phyloP scores from a whole-genome alignment of 2,113 vertebrate genomes.

The Salvelinus fontinalis region DNA sequence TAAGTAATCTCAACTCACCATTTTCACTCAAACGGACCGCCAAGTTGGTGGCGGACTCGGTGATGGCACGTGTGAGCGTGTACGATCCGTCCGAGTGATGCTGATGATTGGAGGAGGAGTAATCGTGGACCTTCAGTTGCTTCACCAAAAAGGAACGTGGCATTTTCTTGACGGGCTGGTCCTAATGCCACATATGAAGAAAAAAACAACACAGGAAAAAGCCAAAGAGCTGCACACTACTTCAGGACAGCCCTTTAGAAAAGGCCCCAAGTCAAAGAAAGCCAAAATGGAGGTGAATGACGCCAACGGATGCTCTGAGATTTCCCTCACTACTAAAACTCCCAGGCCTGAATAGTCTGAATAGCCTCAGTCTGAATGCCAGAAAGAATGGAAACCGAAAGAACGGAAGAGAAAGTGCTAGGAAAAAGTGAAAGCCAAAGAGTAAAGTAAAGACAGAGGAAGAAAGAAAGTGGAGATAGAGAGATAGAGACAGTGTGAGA shows the following conservation, averaged over 20 bases:
- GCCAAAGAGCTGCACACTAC: constrained; percentile 1
- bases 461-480: constrained; percentile 39
- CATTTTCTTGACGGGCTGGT: constrained; percentile 47
- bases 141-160: constrained; percentile 70
- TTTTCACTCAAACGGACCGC: constrained; percentile 59
- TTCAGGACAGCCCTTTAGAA: constrained; percentile 21
- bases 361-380: constrained; percentile 11
- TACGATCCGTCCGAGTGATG: constrained; percentile 48
- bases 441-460: constrained; percentile 39
- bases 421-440: constrained; percentile 17
- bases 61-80: constrained; percentile 60
- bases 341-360: background rate
- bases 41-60: constrained; percentile 58
- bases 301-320: background rate
- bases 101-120: constrained; percentile 54
- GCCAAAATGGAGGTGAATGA: constrained; percentile 11
- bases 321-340: background rate
- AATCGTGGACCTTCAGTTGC: constrained; percentile 63
- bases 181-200: constrained; percentile 39
- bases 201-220: constrained; percentile 6
- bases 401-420: constrained; percentile 18
- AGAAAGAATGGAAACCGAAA: constrained; percentile 6
- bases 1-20: constrained; percentile 49
- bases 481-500: constrained; percentile 30
- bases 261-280: constrained; percentile 21